A percentile compares a stretch with the other conserved stretches of the same genome.
phyloP scores from a whole-genome alignment of 2,113 vertebrate species.

The Pedionomus torquatus region DNA sequence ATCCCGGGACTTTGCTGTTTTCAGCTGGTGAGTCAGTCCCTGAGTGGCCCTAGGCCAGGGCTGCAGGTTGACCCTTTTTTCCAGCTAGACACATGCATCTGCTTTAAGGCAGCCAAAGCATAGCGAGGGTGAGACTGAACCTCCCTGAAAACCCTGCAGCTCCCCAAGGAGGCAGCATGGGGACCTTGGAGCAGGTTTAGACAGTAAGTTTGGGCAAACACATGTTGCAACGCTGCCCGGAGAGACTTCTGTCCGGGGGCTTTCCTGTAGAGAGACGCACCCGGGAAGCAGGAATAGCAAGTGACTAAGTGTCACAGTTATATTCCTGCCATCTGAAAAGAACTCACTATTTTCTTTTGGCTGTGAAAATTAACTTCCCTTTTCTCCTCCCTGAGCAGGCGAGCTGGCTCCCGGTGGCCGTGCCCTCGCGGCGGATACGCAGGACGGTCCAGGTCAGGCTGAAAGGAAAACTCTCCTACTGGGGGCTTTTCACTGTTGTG shows the following conservation, averaged over 20 bases:
- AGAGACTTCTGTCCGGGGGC: background rate
- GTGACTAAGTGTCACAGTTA: constrained; percentile 35
- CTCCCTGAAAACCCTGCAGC: fast-evolving
- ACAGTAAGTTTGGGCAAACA: background rate
- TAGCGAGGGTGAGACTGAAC: fast-evolving
- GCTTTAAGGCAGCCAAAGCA: background rate
- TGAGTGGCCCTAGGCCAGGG: background rate
- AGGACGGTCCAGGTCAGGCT: constrained; percentile 48
- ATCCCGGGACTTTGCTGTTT: background rate
- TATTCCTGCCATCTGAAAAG: constrained; percentile 44
- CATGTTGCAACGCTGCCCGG: background rate
- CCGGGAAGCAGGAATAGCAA: background rate
- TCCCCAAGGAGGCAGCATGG: fast-evolving
- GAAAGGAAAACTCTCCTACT: constrained; percentile 52
- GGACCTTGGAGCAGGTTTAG: background rate
- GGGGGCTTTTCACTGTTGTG: constrained; percentile 55
- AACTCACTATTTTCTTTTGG: constrained; percentile 57
- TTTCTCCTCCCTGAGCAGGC: background rate
- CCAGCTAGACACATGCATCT: background rate
- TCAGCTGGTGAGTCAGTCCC: background rate
- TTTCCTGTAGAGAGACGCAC: background rate
- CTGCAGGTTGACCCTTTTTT: background rate
- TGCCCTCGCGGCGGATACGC: constrained; percentile 33
- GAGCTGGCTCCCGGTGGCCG: constrained; percentile 15
- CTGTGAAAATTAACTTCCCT: constrained; percentile 33